Percentiles rank a stretch among this genome's conserved stretches.
Evolutionary conservation across 1,140 invertebrate genomes (phyloP).

Genomic region (Hesperophylax magnus): DNA sequence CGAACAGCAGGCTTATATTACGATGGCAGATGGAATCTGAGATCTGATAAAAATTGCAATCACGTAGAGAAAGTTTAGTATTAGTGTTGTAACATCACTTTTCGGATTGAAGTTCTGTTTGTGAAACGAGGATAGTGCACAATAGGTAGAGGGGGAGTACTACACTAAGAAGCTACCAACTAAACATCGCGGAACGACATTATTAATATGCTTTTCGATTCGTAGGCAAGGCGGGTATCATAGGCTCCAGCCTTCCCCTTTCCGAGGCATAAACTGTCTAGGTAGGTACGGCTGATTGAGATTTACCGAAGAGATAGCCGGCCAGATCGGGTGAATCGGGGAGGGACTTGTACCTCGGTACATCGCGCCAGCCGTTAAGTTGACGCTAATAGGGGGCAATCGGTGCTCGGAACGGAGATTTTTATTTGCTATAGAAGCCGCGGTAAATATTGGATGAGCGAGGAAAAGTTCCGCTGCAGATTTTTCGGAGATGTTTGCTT

Average conservation of each 20-base stretch:
- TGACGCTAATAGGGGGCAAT: constrained; percentile 54
- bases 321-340: background rate
- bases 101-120: too few species aligned
- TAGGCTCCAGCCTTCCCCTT: background rate
- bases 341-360: constrained; percentile 27
- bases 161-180: too few species aligned
- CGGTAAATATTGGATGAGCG: constrained; percentile 31
- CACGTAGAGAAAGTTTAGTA: too few species aligned
- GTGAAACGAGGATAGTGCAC: too few species aligned
- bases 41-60: too few species aligned
- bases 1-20: too few species aligned
- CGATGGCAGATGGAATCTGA: too few species aligned
- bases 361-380: constrained; percentile 43
- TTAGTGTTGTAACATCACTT: too few species aligned
- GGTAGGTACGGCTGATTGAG: constrained; percentile 50
- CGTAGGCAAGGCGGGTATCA: background rate
- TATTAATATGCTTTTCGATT: too few species aligned
- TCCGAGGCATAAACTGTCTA: background rate
- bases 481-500: too few species aligned
- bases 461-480: background rate
- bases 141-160: too few species aligned
- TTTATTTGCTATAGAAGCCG: constrained; percentile 49
- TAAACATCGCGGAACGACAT: too few species aligned
- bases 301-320: constrained; percentile 51
- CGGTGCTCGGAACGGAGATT: constrained; percentile 52